A percentile compares a stretch with the other conserved stretches of the same genome.
Evolutionary conservation across 2,113 vertebrate genomes (phyloP).

Genomic region (Peromyscus polionotus): DNA sequence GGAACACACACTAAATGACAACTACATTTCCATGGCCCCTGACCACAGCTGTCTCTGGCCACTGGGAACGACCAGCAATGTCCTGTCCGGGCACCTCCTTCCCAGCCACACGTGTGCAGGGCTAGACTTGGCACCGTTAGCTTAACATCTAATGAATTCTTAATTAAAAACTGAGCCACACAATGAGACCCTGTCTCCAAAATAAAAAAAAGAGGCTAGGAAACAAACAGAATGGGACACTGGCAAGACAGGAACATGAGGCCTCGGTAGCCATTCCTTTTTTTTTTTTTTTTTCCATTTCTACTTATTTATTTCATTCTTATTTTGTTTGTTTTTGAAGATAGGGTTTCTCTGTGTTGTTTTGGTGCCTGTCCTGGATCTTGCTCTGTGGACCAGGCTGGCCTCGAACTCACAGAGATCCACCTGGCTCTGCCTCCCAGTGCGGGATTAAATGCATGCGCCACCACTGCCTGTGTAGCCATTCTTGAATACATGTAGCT

Average conservation of each 20-base stretch:
- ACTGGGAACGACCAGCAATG: background rate
- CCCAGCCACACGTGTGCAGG: background rate
- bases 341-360: background rate
- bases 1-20: rapidly evolving
- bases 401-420: background rate
- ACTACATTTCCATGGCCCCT: background rate
- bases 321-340: no score
- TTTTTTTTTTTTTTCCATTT: no score
- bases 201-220: background rate
- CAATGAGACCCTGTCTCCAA: background rate
- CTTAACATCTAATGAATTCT: background rate
- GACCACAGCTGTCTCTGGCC: background rate
- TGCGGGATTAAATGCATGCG: background rate
- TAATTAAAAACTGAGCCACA: background rate
- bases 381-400: background rate
- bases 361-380: background rate
- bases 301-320: no score
- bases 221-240: background rate
- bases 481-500: background rate
- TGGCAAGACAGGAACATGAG: background rate
- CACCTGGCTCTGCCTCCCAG: background rate
- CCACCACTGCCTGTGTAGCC: background rate
- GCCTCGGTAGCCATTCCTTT: background rate
- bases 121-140: background rate
- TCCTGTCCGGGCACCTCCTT: background rate